A percentile compares a stretch with the other conserved stretches of the same genome.
Conservation (phyloP, 2,113 vertebrate species). For the Malurus elegans region DNA sequence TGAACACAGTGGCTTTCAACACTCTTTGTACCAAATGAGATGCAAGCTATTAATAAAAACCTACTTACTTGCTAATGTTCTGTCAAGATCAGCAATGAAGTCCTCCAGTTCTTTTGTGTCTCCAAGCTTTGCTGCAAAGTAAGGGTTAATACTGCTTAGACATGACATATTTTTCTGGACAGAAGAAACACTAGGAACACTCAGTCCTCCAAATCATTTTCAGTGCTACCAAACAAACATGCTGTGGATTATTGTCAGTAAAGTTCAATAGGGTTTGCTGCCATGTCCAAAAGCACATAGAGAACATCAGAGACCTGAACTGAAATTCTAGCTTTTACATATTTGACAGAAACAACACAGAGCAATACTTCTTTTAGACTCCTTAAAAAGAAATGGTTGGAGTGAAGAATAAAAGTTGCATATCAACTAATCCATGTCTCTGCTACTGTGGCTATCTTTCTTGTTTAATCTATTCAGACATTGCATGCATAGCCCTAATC, state of each 20-base stretch:
- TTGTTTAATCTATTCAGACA: background rate
- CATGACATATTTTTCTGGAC: background rate
- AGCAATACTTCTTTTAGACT: background rate
- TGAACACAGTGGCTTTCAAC: background rate
- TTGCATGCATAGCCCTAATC: too few relatives aligned
- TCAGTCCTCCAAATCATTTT: accelerated
- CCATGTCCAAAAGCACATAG: background rate
- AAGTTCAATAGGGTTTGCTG: background rate
- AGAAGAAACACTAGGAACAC: background rate
- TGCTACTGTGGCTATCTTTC: background rate
- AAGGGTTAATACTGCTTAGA: background rate
- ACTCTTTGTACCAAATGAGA: background rate
- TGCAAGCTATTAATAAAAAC: background rate
- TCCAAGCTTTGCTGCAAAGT: conserved; percentile 89
- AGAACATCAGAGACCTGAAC: background rate
- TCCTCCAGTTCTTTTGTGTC: conserved; percentile 98
- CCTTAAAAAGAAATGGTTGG: background rate
- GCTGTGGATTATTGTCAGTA: background rate
- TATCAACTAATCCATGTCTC: background rate
- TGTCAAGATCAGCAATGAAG: conserved; percentile 96
- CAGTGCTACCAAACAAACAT: background rate
- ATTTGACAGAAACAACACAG: background rate
- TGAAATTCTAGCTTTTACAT: background rate
- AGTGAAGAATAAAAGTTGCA: background rate
- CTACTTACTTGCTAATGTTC: conserved; percentile 91